Evolutionary conservation across 2,888 invertebrate species (phyloP).

Genomic region (Blera fallax): DNA sequence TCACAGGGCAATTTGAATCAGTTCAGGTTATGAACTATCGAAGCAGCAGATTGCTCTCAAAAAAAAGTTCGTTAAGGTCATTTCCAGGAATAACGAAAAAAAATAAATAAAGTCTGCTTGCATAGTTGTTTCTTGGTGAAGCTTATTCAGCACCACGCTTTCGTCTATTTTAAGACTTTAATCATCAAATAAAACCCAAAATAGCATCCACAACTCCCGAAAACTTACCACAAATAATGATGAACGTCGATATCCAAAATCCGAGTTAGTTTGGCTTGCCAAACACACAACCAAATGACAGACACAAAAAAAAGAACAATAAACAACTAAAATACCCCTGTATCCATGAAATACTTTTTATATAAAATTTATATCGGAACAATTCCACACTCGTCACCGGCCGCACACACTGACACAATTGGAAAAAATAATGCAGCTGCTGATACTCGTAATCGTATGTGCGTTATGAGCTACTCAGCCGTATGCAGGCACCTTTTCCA

Average conservation of each 20-base stretch:
- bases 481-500: neutral
- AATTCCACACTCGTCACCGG: slow-evolving; percentile 22
- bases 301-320: neutral
- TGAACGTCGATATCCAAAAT: slow-evolving; percentile 29
- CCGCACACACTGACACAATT: slow-evolving; percentile 41
- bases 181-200: no score
- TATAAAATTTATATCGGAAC: slow-evolving; percentile 64
- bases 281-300: slow-evolving; percentile 14
- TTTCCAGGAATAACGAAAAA: no score
- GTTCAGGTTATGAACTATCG: no score
- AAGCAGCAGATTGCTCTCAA: no score
- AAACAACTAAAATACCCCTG: slow-evolving; percentile 10
- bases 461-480: slow-evolving; percentile 54
- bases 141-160: no score
- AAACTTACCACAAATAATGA: slow-evolving; percentile 41
- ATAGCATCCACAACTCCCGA: no score
- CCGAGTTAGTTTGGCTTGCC: neutral
- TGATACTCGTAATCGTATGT: no score
- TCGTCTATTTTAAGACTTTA: no score
- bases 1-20: no score
- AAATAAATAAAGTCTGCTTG: no score
- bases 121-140: no score
- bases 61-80: no score
- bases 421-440: slow-evolving; percentile 60
- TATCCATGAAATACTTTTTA: slow-evolving; percentile 16